A percentile compares a stretch with the other conserved stretches of the same genome.
Evolutionary conservation across 2,888 invertebrate species (phyloP).

Genomic region (Synanthedon vespiformis): DNA sequence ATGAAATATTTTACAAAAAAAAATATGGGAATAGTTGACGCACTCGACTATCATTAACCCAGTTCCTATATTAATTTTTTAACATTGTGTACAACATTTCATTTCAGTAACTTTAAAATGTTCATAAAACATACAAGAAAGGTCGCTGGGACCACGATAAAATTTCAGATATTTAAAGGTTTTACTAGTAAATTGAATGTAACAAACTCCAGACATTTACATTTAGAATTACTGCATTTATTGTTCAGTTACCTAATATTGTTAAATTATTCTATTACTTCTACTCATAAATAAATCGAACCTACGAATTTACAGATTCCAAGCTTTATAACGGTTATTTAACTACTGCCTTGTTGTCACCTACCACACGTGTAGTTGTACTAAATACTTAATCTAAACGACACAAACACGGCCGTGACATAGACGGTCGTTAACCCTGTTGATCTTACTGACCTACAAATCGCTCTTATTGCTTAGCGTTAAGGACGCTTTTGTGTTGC

Average conservation of each 20-base stretch:
- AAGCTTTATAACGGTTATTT: neutral
- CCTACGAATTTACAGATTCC: neutral
- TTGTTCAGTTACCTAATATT: too few species aligned
- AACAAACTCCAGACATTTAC: too few species aligned
- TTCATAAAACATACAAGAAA: too few species aligned
- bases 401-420: slow-evolving; percentile 45
- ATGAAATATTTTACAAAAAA: neutral
- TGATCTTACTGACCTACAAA: slow-evolving; percentile 45
- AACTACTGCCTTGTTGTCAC: neutral
- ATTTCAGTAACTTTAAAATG: too few species aligned
- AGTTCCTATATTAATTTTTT: neutral
- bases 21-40: neutral
- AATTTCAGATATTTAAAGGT: too few species aligned
- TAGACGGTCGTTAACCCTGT: slow-evolving; percentile 49
- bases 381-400: neutral
- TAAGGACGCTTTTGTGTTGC: slow-evolving; percentile 18
- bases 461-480: slow-evolving; percentile 22
- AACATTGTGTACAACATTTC: too few species aligned
- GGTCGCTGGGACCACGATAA: too few species aligned
- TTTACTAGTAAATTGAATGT: too few species aligned
- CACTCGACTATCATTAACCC: neutral
- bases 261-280: too few species aligned
- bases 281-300: too few species aligned
- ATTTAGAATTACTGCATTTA: too few species aligned
- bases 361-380: slow-evolving; percentile 6